Evolutionary conservation across 1,140 invertebrate species (phyloP), one percentile per base, ranked within the genome.

Genomic region (Drosophila malerkotliana): DNA sequence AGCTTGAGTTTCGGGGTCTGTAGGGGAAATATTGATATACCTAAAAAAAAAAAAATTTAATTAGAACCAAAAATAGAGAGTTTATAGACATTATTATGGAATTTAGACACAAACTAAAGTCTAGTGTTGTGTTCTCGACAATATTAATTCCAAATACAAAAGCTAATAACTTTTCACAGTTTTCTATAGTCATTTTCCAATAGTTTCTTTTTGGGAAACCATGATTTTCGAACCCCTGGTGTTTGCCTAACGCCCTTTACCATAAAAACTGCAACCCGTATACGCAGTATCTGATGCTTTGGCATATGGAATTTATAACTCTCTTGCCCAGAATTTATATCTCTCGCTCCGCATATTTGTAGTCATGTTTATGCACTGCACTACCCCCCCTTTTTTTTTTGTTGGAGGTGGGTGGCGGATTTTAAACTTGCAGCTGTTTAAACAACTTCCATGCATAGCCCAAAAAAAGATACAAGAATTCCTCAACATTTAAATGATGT

Each of bases 271-370:
- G 6, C 26, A 32, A 2, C 39, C 39, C 14, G 14, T 32, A 24
- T 32, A 32, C 57, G 0, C 10, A 24, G 51, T 57, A 57, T 21
- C 21, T 77, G 60, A 83, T 75, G 63, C 44, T 79, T 85, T 87
- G 73, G 82, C 81, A 81, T 57, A 67, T 85, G 64, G 58, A 85
- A 85, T 87, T 87, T 87, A 78, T 87, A 73, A 64, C 72, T 41
- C 34, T 26, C 47, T 47, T 39, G 48, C 30, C 4, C 45, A 48
- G 21, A 72, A 72, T 73, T 53, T 72, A 55, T 72, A 72, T 72
- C 71, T 39, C 49, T 30, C 34, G 34, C 49, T 49, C 28, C 41
- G 24, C 32, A 30, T 55, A 51, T 73, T 34, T 63, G 52, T 68
- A 76, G 83, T 72, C 61, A 64, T 85, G 72, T 77, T 69, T 79